Percentiles rank a stretch among this genome's conserved stretches.
These are phyloP conservation scores for Blastobasis adustella DNA, from an alignment of 2,888 invertebrate species.

Conservation along the genomic window DNA sequence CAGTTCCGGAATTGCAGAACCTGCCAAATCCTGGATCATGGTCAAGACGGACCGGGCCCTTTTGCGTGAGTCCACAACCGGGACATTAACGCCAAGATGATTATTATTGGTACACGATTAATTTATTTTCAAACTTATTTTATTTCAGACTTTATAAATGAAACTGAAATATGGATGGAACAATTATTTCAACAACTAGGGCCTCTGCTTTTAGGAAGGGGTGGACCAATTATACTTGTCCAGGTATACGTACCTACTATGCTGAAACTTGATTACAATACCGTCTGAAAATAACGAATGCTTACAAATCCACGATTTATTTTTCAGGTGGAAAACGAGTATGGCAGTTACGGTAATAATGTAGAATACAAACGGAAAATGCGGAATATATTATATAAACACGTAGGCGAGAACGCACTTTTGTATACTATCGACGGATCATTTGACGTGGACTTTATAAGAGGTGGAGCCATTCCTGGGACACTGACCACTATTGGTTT, in stretches of 20 bases:
- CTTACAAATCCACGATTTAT: background rate
- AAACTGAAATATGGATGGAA: constrained; percentile 69
- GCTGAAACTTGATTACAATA: too few relatives aligned
- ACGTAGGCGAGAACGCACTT: constrained; percentile 80
- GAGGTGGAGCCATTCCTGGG: constrained; percentile 80
- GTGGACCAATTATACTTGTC: constrained; percentile 90
- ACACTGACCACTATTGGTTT: constrained; percentile 87
- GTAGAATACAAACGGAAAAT: constrained; percentile 79
- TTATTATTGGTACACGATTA: too few relatives aligned
- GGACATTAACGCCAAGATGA: too few relatives aligned
- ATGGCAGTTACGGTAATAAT: constrained; percentile 90
- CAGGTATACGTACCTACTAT: constrained; percentile 70
- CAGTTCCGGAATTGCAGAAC: background rate
- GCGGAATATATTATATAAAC: constrained; percentile 73
- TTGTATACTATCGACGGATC: constrained; percentile 91
- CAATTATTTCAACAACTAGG: constrained; percentile 63
- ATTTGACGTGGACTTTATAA: constrained; percentile 41
- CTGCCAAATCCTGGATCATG: too few relatives aligned
- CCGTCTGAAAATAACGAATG: too few relatives aligned
- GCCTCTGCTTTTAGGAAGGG: constrained; percentile 76
- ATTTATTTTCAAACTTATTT: background rate
- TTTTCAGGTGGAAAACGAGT: constrained; percentile 90
- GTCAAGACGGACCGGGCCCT: too few relatives aligned
- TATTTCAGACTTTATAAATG: constrained; percentile 70
- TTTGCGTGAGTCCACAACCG: too few relatives aligned